phyloP scores from a whole-genome alignment of 2,888 invertebrate genomes.

The Aleiodes testaceus region DNA sequence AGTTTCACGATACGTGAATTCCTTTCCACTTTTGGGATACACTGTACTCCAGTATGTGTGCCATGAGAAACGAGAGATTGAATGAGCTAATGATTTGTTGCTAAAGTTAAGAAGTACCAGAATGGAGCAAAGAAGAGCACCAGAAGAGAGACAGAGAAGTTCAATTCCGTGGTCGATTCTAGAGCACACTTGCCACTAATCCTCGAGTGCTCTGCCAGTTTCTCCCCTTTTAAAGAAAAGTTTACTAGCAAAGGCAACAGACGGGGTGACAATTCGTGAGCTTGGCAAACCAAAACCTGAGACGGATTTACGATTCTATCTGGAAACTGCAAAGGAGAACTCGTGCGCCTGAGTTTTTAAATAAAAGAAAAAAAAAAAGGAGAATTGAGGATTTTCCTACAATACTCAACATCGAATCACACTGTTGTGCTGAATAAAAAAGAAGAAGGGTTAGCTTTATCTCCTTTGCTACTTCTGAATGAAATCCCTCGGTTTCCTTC shows the following conservation, averaged over 20 bases:
- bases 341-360: slow-evolving; percentile 18
- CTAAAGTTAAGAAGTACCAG: slow-evolving; percentile 33
- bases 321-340: slow-evolving; percentile 26
- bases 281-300: slow-evolving; percentile 28
- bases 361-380: slow-evolving; percentile 13
- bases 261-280: slow-evolving; percentile 43
- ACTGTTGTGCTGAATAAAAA: neutral
- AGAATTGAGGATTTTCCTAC: slow-evolving; percentile 26
- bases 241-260: slow-evolving; percentile 42
- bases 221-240: slow-evolving; percentile 41
- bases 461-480: slow-evolving; percentile 7
- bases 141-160: slow-evolving; percentile 8
- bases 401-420: slow-evolving; percentile 33
- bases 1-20: slow-evolving; percentile 13
- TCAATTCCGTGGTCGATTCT: slow-evolving; percentile 35
- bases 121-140: neutral
- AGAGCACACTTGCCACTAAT: slow-evolving; percentile 44
- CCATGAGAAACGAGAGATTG: slow-evolving; percentile 37
- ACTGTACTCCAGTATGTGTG: slow-evolving; percentile 3
- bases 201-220: slow-evolving; percentile 33
- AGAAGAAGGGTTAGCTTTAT: neutral
- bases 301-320: slow-evolving; percentile 42
- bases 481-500: neutral
- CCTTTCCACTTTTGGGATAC: neutral
- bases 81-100: slow-evolving; percentile 43